Base-by-base conservation (phyloP, 2,888 invertebrate genomes). In the Diachrysia chrysitis region DNA sequence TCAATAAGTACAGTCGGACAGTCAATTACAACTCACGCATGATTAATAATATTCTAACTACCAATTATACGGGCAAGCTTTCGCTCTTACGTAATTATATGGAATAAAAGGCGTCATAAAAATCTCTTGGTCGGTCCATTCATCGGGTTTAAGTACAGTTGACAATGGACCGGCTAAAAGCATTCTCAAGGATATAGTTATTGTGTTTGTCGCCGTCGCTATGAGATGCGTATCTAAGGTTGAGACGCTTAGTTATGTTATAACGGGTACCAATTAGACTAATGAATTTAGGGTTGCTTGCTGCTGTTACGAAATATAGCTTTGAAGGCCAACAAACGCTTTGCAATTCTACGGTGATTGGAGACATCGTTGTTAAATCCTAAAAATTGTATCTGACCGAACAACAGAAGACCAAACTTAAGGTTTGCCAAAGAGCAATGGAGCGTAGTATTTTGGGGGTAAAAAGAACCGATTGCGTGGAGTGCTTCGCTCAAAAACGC, bases 231-330 rank as follows among this genome's bases (percentile, higher is more conserved):
- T 92, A 94, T 93, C 93, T 89, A 74, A 78, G n/a, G n/a, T 5
- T n/a, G 5, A n/a, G n/a, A n/a, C 79, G 82, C 84, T 85, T 85
- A 83, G 82, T 79, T 82, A 80, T 78, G 81, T 85, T 88, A 86
- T 89, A 89, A 88, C 85, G 81, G 85, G 75, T 75, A 91, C 90
- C 92, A 93, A 93, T 93, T 93, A 93, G 92, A 86, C 84, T 88
- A 90, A 89, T 87, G 79, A 79, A 81, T 83, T 77, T 89, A 93
- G 91, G 90, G 92, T 73, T 92, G 88, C 19, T 14, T 32, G n/a
- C 12, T 51, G 2, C 7, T 19, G 32, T 32, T 55, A 56, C 5
- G 10, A 53, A 55, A 32, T 25, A 21, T 16, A 0, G 25, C 25
- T 25, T 25, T n/a, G n/a, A n/a, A n/a, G n/a, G n/a, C n/a, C n/a